Percentiles rank a stretch among this genome's conserved stretches.
Conservation (phyloP, 2,888 invertebrate genomes). For the Metallyticus violacea region DNA sequence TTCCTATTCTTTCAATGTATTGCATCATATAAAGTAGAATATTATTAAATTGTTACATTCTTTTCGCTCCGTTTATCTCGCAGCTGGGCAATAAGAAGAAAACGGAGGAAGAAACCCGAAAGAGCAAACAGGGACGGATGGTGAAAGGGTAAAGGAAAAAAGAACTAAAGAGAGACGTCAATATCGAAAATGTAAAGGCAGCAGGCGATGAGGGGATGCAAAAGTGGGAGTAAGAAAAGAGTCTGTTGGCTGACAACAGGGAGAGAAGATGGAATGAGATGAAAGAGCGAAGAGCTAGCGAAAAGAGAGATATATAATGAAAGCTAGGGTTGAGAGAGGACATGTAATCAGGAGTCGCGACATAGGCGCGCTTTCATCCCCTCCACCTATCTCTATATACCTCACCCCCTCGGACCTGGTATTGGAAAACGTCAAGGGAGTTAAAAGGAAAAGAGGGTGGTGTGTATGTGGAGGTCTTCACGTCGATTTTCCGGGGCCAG, state of each 20-base stretch:
- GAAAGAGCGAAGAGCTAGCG: neutral
- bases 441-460: slow-evolving; percentile 9
- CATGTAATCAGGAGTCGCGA: slow-evolving; percentile 4
- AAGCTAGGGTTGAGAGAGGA: slow-evolving; percentile 5
- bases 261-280: neutral
- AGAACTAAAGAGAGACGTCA: neutral
- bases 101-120: neutral
- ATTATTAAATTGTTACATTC: neutral
- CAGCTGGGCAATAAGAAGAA: neutral
- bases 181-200: no score
- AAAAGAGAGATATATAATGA: neutral
- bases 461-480: slow-evolving; percentile 9
- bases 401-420: neutral
- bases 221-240: neutral
- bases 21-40: no score
- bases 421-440: slow-evolving; percentile 16
- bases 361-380: slow-evolving; percentile 3
- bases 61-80: neutral
- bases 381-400: neutral
- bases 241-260: neutral
- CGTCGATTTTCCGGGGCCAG: neutral
- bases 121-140: neutral
- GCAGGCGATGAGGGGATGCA: neutral
- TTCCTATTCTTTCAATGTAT: no score
- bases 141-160: neutral